Evolutionary conservation across 2,797 vertebrate genomes (phyloP), one percentile per base, ranked within the genome.

Genomic region (Graptemys geographica): DNA sequence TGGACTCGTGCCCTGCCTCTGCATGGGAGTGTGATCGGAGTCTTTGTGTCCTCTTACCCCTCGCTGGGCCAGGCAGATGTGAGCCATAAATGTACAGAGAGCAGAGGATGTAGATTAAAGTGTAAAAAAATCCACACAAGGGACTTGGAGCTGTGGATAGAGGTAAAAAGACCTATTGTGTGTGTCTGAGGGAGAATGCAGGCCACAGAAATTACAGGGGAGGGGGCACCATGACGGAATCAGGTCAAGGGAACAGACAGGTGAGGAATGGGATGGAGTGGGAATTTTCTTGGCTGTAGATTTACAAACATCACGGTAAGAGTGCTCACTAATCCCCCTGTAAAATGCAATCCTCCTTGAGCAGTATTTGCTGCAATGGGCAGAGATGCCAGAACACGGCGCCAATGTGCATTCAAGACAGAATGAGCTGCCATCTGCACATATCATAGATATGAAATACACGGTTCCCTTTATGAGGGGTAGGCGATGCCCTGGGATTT

Each of bases 371-470:
- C 57, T 59, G 57, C 57, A 59, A 13, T 3, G 6, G 25, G 56
- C 56, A 25, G 56, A 27, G 56, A 31, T 59, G 57, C 57, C 57
- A 59, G 57, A 28, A 31, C 57, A 31, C 6, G 5, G 57, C 5
- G 3, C 12, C 57, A 13, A 12, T 5, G 27, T 0, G 0, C 9
- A 47, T 72, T 83, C 62, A 69, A 81, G 80, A 1, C 12, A 3
- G 19, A 5, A n/a, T 82, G 15, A 74, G 92, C 78, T 81, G 76
- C 59, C 88, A 49, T 5, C 89, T 82, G 23, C 76, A 89, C 72
- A 56, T 92, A 37, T 49, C 44, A 65, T 92, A 59, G 85, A 59
- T 87, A 84, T 59, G 85, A 92, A 94, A 94, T 81, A 59, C 52
- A 18, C 2, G 2, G 57, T 13, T 93, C 44, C 72, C 89, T 79